Evolutionary conservation across 2,113 vertebrate species (phyloP).

Genomic region (Otocyon megalotis): DNA sequence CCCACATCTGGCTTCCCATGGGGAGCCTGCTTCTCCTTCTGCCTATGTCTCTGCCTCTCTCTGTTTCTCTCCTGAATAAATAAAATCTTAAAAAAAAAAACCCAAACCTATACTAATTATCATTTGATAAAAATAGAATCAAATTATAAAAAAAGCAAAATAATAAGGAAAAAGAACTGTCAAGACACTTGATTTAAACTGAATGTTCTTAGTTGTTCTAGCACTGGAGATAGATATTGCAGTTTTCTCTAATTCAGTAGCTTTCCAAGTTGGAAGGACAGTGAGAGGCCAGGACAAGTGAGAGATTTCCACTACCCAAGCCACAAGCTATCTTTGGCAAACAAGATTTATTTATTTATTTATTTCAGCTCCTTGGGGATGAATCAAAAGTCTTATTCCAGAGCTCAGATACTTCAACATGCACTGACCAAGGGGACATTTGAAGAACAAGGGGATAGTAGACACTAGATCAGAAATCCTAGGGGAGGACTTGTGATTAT

Average conservation of each 20-base stretch:
- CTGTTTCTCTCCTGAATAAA: no score
- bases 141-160: background rate
- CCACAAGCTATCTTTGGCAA: background rate
- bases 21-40: no score
- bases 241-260: background rate
- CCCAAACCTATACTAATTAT: background rate
- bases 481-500: background rate
- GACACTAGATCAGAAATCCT: background rate
- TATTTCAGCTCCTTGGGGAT: background rate
- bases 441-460: background rate
- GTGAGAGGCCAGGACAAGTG: background rate
- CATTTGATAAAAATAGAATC: background rate
- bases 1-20: no score
- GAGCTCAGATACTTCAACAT: background rate
- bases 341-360: background rate
- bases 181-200: conserved; percentile 23
- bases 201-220: background rate
- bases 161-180: conserved; percentile 28
- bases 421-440: background rate
- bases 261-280: conserved; percentile 21
- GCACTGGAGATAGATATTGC: background rate
- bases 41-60: no score
- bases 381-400: background rate
- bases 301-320: background rate
- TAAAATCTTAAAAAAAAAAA: no score